Evolutionary conservation across 30 jellyfish, hydroid and myxozoan species (phyloP), one percentile per base, ranked within the genome.

Genomic region (Nemopilema nomurai): DNA sequence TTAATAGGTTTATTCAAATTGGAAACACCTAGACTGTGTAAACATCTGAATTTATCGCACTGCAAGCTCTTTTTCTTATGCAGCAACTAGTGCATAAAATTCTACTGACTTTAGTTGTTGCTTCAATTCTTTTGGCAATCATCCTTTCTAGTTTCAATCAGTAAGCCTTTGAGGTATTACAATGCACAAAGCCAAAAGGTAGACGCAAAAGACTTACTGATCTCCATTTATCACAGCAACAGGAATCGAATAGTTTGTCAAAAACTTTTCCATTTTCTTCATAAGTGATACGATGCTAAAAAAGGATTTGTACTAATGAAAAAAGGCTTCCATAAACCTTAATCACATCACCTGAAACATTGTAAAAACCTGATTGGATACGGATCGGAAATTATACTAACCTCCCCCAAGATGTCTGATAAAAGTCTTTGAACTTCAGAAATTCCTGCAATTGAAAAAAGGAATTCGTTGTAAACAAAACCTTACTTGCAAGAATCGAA

Each of bases 361-460:
- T 13, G 57, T 41, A 41, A 41, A 41, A 13, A 41, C 57, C 57
- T 3, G n/a, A n/a, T n/a, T n/a, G n/a, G n/a, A n/a, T n/a, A n/a
- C n/a, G n/a, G n/a, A n/a, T n/a, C n/a, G n/a, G n/a, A n/a, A n/a
- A n/a, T n/a, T n/a, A n/a, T n/a, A n/a, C n/a, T n/a, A 31, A 84
- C 93, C 93, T 84, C n/a, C 94, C 97, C 99, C 97, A 94, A 20
- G 96, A 81, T 52, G 89, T 26, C 26, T 84, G 90, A 64, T 94
- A 76, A 69, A 67, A 81, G 20, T 86, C 87, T 32, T 89, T 89
- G 86, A 87, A 94, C 6, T 67, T 33, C 6, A 50, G 22, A 76
- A 83, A 94, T 18, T 94, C 99, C 87, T 86, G 88, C 23, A 70
- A 52, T 19, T 17, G 72, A 52, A 77, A 22, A 62, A 77, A 53